Evolutionary conservation across 2,113 vertebrate species (phyloP).

Genomic region (Syngnathus floridae): DNA sequence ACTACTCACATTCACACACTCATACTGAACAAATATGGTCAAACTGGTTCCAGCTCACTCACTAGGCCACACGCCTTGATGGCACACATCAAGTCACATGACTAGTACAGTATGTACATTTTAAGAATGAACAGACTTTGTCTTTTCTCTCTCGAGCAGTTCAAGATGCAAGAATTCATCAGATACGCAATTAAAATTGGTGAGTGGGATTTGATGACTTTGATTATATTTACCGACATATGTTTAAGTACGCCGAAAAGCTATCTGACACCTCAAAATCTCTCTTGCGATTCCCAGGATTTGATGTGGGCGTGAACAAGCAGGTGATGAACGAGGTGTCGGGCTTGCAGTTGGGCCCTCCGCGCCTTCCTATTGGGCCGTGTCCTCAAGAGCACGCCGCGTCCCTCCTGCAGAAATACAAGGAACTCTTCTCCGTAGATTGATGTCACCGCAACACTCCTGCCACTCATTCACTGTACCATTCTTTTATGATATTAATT

Average conservation of each 20-base stretch:
- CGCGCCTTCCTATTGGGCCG: slow-evolving; percentile 76
- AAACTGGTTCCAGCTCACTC: too few relatives aligned
- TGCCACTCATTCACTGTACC: neutral
- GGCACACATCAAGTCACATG: too few relatives aligned
- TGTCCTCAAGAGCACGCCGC: slow-evolving; percentile 55
- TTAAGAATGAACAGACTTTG: neutral
- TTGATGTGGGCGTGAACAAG: slow-evolving; percentile 86
- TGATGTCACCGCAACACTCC: slow-evolving; percentile 3
- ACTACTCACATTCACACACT: too few relatives aligned
- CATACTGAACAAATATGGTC: too few relatives aligned
- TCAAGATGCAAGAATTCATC: slow-evolving; percentile 67
- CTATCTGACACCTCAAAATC: neutral
- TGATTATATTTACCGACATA: too few relatives aligned
- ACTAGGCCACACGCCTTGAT: too few relatives aligned
- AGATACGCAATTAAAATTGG: slow-evolving; percentile 49
- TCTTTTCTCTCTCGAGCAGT: slow-evolving; percentile 36
- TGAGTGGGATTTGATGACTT: slow-evolving; percentile 38
- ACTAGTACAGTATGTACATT: too few relatives aligned
- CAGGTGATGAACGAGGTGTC: slow-evolving; percentile 83
- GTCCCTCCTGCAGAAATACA: slow-evolving; percentile 67
- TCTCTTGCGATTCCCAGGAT: slow-evolving; percentile 67
- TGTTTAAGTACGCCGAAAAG: too few relatives aligned
- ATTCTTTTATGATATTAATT: neutral
- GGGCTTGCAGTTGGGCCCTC: slow-evolving; percentile 85
- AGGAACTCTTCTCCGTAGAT: slow-evolving; percentile 44